These are phyloP conservation scores for Drosophila algonquin DNA, from an alignment of 2,888 invertebrate genomes.

Conservation along the genomic window DNA sequence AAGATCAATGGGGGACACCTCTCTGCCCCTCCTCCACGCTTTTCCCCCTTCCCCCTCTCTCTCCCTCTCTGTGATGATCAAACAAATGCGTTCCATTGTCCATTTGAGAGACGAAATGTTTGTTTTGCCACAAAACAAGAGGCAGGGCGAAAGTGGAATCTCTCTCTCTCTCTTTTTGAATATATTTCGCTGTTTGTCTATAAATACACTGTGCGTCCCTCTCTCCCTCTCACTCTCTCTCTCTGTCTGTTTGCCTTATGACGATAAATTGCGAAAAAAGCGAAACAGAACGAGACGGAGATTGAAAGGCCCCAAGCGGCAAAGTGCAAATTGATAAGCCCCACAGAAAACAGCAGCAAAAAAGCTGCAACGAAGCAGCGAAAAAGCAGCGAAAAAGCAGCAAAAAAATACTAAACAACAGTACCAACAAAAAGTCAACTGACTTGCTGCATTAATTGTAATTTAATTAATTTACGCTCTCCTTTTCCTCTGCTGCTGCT, in stretches of 20 bases:
- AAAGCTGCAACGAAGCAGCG: constrained; percentile 5
- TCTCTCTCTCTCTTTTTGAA: background rate
- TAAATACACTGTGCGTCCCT: constrained; percentile 1
- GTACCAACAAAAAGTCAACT: constrained; percentile 34
- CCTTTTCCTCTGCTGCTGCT: constrained; percentile 29
- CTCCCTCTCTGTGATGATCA: background rate
- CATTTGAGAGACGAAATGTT: constrained; percentile 4
- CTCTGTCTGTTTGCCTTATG: background rate
- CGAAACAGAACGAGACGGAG: background rate
- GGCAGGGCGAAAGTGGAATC: constrained; percentile 4
- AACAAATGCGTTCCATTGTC: constrained; percentile 6
- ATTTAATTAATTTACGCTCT: constrained; percentile 71
- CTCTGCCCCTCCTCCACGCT: background rate
- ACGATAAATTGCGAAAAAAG: constrained; percentile 29
- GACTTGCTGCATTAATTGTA: constrained; percentile 67
- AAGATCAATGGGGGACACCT: constrained; percentile 3
- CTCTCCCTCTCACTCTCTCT: background rate
- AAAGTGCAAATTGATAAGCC: constrained; percentile 28
- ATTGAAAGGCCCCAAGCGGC: constrained; percentile 32
- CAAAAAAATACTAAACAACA: background rate
- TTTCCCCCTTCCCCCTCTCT: background rate
- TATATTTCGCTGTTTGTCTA: constrained; percentile 8
- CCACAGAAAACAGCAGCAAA: background rate
- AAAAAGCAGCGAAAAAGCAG: no score
- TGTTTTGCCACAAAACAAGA: constrained; percentile 3